phyloP scores from a whole-genome alignment of 1,140 invertebrate genomes.

The Drosophila bifasciata region DNA sequence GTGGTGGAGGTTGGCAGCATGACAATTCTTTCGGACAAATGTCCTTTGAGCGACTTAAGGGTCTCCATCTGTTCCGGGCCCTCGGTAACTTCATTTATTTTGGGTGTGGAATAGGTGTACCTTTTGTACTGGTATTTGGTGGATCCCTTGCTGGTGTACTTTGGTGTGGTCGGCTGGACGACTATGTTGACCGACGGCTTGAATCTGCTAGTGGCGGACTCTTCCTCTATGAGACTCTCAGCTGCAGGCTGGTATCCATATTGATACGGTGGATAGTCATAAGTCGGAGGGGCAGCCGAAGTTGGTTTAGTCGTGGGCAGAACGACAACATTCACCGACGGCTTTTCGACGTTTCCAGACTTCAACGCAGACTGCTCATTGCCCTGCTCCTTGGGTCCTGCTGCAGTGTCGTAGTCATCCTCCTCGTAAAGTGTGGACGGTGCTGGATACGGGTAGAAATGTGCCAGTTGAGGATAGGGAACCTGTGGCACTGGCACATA shows the following conservation, averaged over 20 bases:
- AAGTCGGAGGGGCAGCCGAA: background rate
- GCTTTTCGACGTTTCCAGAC: background rate
- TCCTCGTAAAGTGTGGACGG: conserved; percentile 38
- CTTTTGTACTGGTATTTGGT: conserved; percentile 28
- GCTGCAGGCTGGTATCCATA: background rate
- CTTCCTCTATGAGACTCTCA: conserved; percentile 7
- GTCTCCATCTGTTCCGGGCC: background rate
- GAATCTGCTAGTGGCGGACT: background rate
- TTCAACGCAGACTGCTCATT: background rate
- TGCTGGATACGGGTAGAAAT: conserved; percentile 52
- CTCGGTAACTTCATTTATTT: conserved; percentile 1
- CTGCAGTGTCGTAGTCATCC: conserved; percentile 42
- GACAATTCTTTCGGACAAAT: conserved; percentile 25
- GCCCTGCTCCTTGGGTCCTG: background rate
- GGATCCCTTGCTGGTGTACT: background rate
- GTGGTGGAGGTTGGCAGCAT: conserved; percentile 19
- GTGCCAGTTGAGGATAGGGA: conserved; percentile 41
- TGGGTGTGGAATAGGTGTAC: conserved; percentile 9
- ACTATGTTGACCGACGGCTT: background rate
- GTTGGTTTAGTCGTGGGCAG: background rate
- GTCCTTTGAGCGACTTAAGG: background rate
- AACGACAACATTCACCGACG: conserved; percentile 8
- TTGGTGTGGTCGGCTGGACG: too few species aligned
- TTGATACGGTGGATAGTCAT: too few species aligned
- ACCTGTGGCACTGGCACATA: conserved; percentile 31